Evolutionary conservation across 2,797 vertebrate genomes (phyloP), one percentile per base, ranked within the genome.

Genomic region (Spizella passerina): DNA sequence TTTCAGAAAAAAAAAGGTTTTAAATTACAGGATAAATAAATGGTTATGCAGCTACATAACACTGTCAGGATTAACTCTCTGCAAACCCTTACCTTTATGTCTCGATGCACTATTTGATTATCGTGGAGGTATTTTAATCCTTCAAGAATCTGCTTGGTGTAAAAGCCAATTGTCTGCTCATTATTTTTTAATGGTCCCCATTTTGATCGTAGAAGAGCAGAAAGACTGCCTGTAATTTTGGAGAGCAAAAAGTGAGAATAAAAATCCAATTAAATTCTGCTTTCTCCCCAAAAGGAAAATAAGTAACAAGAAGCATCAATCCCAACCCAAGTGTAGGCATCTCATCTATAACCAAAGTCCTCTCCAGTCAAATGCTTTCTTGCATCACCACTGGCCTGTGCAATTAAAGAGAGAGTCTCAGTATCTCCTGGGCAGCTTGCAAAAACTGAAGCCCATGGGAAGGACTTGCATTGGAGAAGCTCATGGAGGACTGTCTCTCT

Each of bases 151-250:
- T 99, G 99, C 86, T 99, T 98, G 30, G 99, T 99, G 97, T 99
- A 99, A 98, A 99, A 99, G 84, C 99, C 99, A 75, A 99, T 99
- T 83, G 99, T 99, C 96, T 99, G 97, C 87, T 99, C 99, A 36
- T 99, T 99, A 97, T 99, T 99, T 96, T 99, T 99, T 96, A 99
- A 95, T 18, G 99, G 99, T 60, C 99, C 99, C 99, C 99, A 99
- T 96, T 99, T 99, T 69, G 99, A 99, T 94, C 99, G 98, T 92
- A 99, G 98, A 94, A 99, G 98, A 64, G 99, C 99, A 56, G 99
- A 99, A 91, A 99, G 99, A 93, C 99, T 99, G 75, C 99, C 99
- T 99, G 92, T 47, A 92, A 93, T 90, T 95, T 95, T 57, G 50
- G n/a, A 92, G 44, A 81, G 36, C 4, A 85, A 80, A 70, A 47